Conservation (phyloP, 1,140 invertebrate species). For the Melanaphis sacchari region DNA sequence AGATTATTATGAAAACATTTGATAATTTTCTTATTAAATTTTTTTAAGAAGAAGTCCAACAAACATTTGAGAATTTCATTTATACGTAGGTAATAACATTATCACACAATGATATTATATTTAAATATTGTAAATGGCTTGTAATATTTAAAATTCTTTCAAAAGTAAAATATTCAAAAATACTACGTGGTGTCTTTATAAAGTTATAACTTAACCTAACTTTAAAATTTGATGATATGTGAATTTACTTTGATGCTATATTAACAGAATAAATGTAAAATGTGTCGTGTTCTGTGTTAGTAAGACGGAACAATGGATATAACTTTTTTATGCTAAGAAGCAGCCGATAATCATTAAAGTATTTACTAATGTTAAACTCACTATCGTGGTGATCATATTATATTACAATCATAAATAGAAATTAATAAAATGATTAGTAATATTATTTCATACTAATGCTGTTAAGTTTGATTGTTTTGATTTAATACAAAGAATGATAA, state of each 20-base stretch:
- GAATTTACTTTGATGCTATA: not conserved
- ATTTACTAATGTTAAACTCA: not conserved
- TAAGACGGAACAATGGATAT: not conserved
- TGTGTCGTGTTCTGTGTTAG: not conserved
- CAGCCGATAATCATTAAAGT: not conserved
- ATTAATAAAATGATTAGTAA: slow-evolving; percentile 2
- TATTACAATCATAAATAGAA: not conserved
- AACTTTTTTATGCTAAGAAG: not conserved
- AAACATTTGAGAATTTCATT: not conserved
- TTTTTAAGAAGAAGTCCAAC: not conserved
- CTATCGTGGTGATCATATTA: not conserved
- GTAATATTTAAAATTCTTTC: not conserved
- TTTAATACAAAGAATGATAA: not conserved
- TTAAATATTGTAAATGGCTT: not conserved
- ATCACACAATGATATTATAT: not conserved
- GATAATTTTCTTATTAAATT: not conserved
- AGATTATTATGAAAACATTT: not conserved
- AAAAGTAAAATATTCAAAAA: not conserved
- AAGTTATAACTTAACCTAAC: not conserved
- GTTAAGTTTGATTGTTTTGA: not conserved
- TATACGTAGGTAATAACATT: not conserved
- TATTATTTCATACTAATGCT: not conserved
- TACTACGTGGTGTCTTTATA: not conserved
- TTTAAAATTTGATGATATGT: not conserved
- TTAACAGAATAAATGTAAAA: not conserved